Base-by-base conservation (phyloP, 2,888 invertebrate species). In the Gonocerus acuteangulatus region DNA sequence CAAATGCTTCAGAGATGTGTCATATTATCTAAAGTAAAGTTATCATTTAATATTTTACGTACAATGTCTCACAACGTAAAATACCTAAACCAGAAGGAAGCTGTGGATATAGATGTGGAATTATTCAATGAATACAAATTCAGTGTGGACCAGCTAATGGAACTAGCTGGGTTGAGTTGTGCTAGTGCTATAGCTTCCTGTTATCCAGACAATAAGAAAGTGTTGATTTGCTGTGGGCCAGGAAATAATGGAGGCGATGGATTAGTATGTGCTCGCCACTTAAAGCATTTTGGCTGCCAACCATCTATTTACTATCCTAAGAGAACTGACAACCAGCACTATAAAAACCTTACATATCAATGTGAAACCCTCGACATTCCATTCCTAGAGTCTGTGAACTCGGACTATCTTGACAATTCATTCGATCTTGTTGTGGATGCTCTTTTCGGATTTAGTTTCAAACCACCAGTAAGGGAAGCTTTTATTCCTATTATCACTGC, bases 221-320 rank as follows among this genome's bases (percentile, higher is more conserved):
- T 87, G 23, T 73, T 89, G 2, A 75, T 90, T 32, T 82, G 86
- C 66, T 84, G 94, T 78, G 87, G 97, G 67, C 82, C 96, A 69
- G 95, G 97, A 11, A 99, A 97, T 75, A 99, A 99, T 76, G 99
- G 99, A 6, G 99, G 97, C 0, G 97, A 99, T 76, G 99, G 97
- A 1, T 77, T 99, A 34, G 97, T 97, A 27, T 95, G 94, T 72
- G 96, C 97, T 0, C 80, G 99, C 61, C 97, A 99, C 74, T 81
- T 99, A 70, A 83, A 85, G 67, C 76, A 93, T 36, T 93, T 96
- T 79, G 91, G 94, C n/a, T 97, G 89, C 72, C 72, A 75, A 21
- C 85, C 90, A 0, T 76, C 79, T 1, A 75, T 94, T 44, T 87
- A 85, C 71, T 95, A 95, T 74, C 95, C 96, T 0, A 94, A 94